Evolutionary conservation across 1,140 invertebrate species (phyloP).

Genomic region (Zaprionus gabonicus): DNA sequence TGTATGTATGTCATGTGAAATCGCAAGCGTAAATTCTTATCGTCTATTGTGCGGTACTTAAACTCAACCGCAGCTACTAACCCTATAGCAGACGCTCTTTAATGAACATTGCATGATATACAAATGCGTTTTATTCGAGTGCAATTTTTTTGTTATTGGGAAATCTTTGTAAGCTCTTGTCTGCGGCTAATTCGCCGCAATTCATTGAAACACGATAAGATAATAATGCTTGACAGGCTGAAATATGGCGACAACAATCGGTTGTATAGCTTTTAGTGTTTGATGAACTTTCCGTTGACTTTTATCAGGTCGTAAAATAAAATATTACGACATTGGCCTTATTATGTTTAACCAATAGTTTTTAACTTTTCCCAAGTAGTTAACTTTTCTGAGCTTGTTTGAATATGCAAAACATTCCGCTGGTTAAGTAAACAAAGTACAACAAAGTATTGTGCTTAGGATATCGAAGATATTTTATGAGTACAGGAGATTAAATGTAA

Average conservation of each 20-base stretch:
- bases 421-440: slow-evolving; percentile 7
- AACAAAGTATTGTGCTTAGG: slow-evolving; percentile 9
- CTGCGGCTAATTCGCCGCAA: slow-evolving; percentile 30
- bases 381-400: no score
- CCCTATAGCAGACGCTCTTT: background rate
- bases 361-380: background rate
- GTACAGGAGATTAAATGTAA: no score
- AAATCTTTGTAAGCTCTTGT: slow-evolving; percentile 24
- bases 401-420: slow-evolving; percentile 15
- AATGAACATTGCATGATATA: slow-evolving; percentile 10
- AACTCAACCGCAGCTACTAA: background rate
- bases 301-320: background rate
- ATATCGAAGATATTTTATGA: background rate
- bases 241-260: slow-evolving; percentile 12
- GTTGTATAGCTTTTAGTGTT: background rate
- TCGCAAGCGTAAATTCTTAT: slow-evolving; percentile 5
- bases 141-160: slow-evolving; percentile 19
- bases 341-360: slow-evolving; percentile 1
- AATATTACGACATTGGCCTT: no score
- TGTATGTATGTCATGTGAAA: background rate
- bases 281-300: background rate
- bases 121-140: background rate
- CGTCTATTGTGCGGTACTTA: background rate
- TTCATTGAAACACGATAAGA: slow-evolving; percentile 46
- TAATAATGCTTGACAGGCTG: slow-evolving; percentile 14